Conservation (phyloP, 2,797 vertebrate species). For the Hemitrygon akajei region DNA sequence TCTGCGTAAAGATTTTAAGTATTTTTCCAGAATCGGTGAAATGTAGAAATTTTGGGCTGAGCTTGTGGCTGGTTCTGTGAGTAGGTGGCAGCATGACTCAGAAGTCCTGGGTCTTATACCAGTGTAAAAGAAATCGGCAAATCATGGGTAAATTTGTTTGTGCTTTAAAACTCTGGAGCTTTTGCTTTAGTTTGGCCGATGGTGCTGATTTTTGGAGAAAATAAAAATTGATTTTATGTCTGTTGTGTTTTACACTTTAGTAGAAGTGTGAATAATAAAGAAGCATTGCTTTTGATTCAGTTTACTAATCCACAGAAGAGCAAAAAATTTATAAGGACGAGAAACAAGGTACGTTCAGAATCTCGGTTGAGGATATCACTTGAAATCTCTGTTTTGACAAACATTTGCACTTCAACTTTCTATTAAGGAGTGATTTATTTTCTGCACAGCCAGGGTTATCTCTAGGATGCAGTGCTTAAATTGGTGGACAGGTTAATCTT, state of each 20-base stretch:
- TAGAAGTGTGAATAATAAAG: not conserved
- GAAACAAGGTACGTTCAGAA: not conserved
- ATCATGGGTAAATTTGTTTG: not conserved
- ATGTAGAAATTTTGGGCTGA: not conserved
- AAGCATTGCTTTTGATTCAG: not conserved
- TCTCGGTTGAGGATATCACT: conserved; percentile 7
- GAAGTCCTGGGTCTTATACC: no score
- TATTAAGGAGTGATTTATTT: conserved; percentile 5
- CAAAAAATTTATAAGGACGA: not conserved
- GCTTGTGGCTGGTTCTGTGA: not conserved
- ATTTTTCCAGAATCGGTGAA: not conserved
- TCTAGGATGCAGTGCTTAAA: not conserved
- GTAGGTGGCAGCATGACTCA: no score
- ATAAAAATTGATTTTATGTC: not conserved
- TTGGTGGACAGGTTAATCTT: conserved; percentile 19
- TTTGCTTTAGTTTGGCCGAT: not conserved
- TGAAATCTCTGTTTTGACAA: conserved; percentile 20
- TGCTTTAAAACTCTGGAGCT: not conserved
- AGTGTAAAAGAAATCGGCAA: no score
- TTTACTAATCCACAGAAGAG: not conserved
- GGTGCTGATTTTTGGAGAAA: not conserved
- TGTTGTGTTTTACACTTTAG: not conserved
- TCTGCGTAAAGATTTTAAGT: not conserved
- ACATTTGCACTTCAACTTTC: conserved; percentile 15
- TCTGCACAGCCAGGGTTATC: not conserved